Evolutionary conservation across 2,113 vertebrate species (phyloP), one percentile per base, ranked within the genome.

Genomic region (Spea multiplicata): DNA sequence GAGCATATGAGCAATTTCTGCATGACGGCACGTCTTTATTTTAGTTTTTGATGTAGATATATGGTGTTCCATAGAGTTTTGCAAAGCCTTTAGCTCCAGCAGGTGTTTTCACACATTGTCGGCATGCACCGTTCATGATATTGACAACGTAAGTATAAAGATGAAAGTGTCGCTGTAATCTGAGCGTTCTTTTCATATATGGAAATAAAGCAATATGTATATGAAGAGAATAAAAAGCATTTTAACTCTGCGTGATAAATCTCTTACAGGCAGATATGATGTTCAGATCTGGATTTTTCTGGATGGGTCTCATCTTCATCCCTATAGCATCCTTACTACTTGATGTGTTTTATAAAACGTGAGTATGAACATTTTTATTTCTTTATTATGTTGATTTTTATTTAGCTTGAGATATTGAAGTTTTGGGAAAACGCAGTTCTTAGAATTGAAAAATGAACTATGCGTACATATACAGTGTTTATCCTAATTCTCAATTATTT

Each of bases 301-400:
- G 97, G 97, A 96, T 88, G 88, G 97, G 97, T 66, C 92, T 99
- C 76, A 77, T 98, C 6, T 97, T 96, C 84, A 97, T 99, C 88
- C 97, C 97, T 0, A 80, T 95, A 91, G 95, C 96, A 16, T 97
- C 97, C 4, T 86, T 99, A 84, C 89, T 95, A 55, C 93, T 97
- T 83, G 97, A 99, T 76, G 90, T 99, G 76, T 90, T 89, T 9
- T 98, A 93, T 88, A 99, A 98, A 93, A 94, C 97, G 97, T 99
- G 89, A 95, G 97, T 97, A 86, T 1, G n/a, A 10, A 52, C 6
- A 7, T 52, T 52, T 7, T 52, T 52, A 7, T 52, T 10, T 52
- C 50, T 10, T 10, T 10, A 52, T 52, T 7, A 7, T 52, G 50
- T 52, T 7, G 50, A 7, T 10, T 7, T 52, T 52, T 52, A 52